A percentile compares a stretch with the other conserved stretches of the same genome.
phyloP scores from a whole-genome alignment of 2,113 vertebrate genomes.

The Datnioides undecimradiatus region DNA sequence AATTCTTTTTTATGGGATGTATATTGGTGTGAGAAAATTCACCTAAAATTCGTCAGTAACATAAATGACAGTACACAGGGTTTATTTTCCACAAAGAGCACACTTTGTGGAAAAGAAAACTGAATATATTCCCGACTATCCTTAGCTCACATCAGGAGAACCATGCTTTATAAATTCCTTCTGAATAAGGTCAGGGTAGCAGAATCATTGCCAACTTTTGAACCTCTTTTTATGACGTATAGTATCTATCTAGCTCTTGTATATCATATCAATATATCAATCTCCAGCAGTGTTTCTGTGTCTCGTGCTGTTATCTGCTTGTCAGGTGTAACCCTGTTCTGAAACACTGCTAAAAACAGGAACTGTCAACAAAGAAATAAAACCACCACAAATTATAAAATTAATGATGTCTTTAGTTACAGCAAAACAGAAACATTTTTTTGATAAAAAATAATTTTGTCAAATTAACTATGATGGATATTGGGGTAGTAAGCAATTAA shows the following conservation, averaged over 20 bases:
- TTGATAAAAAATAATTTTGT: no score
- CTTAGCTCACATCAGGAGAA: conserved; percentile 12
- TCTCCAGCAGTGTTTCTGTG: neutral
- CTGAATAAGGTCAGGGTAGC: neutral
- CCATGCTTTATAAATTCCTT: neutral
- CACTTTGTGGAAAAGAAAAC: conserved; percentile 9
- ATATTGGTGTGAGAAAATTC: neutral
- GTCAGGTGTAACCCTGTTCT: neutral
- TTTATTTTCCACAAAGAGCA: no score
- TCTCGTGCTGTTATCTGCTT: neutral
- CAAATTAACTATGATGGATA: neutral
- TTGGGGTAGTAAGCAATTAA: neutral
- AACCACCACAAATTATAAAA: neutral
- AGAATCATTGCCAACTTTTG: conserved; percentile 7
- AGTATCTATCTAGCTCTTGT: neutral
- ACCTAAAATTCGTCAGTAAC: conserved; percentile 1
- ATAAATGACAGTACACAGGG: neutral
- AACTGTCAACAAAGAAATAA: neutral
- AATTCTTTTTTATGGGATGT: conserved; percentile 37
- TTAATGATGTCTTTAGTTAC: neutral
- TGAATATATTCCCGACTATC: no score
- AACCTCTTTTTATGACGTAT: conserved; percentile 13
- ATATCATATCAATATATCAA: conserved; percentile 12
- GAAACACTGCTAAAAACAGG: neutral
- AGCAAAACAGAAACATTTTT: neutral